Base-by-base conservation (phyloP, 2,113 vertebrate genomes). In the Acrocephalus kingi region DNA sequence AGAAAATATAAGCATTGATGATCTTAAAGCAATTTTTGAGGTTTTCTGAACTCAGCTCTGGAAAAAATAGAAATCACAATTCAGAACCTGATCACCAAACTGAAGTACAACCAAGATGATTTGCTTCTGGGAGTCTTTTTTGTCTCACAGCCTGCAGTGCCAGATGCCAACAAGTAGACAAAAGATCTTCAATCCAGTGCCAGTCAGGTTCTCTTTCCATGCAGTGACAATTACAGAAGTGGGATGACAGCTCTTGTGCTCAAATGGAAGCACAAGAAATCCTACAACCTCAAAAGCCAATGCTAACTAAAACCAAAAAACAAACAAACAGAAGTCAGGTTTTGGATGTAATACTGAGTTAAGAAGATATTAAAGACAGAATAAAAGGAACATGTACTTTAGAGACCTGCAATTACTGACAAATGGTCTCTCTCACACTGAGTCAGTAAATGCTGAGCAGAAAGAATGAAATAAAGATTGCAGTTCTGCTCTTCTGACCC, bases 21-120 rank as follows among this genome's bases (percentile, higher is more conserved):
- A 99, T 99, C 98, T 99, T 99, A 97, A 99, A 99, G 97, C 99
- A 99, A 63, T 99, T 99, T 84, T 98, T 98, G 77, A 99, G 97
- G 94, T 99, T 99, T 98, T 99, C 99, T 45, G 99, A 98, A 98
- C 99, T 99, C 96, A 99, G 84, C 93, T 99, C 99, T 99, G 97
- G 59, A 97, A 98, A 97, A 93, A 89, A 59, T 19, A 81, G 55
- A 86, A 56, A 87, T 74, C 51, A 91, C 24, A 93, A 25, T 54
- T 96, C 49, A 97, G 54, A 91, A 71, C 3, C 7, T 73, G 17
- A 66, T 35, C 16, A 75, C 8, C 27, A 86, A 83, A 81, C 13
- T 30, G 27, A 92, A 59, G 18, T 59, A 74, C 6, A 76, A 68
- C 2, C 15, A 75, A 81, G 75, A 62, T 0, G 1, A 72, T 52